Evolutionary conservation across 1,140 invertebrate genomes (phyloP).

Genomic region (Drosophila aff.): DNA sequence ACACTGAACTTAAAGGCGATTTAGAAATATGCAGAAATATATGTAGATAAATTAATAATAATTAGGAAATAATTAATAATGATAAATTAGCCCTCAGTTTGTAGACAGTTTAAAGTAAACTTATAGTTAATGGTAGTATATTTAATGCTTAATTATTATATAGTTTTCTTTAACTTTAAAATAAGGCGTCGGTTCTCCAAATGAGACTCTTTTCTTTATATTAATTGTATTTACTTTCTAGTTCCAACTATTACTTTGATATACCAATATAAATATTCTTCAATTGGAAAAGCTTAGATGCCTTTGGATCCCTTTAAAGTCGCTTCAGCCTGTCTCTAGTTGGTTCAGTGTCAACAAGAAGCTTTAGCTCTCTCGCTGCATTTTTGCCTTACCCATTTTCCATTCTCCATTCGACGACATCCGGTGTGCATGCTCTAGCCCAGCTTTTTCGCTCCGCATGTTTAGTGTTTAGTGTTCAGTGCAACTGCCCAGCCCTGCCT

Average conservation of each 20-base stretch:
- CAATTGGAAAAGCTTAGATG: neutral
- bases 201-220: neutral
- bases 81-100: neutral
- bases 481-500: constrained; percentile 17
- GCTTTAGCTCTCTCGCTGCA: constrained; percentile 3
- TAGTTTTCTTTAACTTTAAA: neutral
- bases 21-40: neutral
- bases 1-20: constrained; percentile 13
- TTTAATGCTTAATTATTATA: neutral
- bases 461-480: constrained; percentile 8
- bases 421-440: constrained; percentile 19
- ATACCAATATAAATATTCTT: neutral
- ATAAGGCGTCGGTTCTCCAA: neutral
- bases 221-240: neutral
- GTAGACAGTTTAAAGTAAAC: neutral
- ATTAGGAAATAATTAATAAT: too few relatives aligned
- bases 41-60: neutral
- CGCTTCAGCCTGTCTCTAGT: neutral
- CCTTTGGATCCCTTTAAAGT: neutral
- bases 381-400: neutral
- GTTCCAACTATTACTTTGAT: neutral
- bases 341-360: constrained; percentile 24
- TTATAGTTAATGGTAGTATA: neutral
- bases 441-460: constrained; percentile 6
- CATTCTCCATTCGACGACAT: constrained; percentile 3